Evolutionary conservation across 2,888 invertebrate genomes (phyloP), one percentile per base, ranked within the genome.

Genomic region (Crepidodera aurea): DNA sequence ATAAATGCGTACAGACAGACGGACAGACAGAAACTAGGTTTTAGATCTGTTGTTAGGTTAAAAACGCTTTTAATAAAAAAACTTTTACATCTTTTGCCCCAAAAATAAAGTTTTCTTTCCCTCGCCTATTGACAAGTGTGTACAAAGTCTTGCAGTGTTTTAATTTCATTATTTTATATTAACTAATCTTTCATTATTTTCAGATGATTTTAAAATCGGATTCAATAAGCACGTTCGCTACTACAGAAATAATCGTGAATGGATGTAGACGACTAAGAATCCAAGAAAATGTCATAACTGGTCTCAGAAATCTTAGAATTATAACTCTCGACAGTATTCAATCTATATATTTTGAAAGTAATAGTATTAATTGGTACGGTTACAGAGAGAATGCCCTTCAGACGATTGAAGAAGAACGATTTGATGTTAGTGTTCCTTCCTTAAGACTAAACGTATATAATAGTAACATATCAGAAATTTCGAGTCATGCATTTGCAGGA

Each of bases 221-320:
- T 39, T 73, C 78, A 1, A 77, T 81, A n/a, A 74, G 74, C 37
- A 62, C 75, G 2, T 76, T 68, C 61, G 74, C 74, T 61, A 73
- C 77, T 2, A 54, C 68, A 27, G 60, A 67, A 48, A 87, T 93
- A 69, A 83, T 85, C 67, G 84, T 93, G 62, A 83, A 84, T 64
- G 87, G 88, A 75, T 93, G 93, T 77, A 83, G 83, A 53, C 81
- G 83, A 25, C 85, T 90, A 2, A 82, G 80, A 50, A 85, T 91
- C 68, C 81, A 84, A 40, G 73, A 83, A 0, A 83, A 87, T 72
- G 83, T 90, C 5, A 82, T 91, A 48, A 80, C 83, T 22, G 81
- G 84, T 64, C 87, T 90, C 69, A 79, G 83, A 48, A 87, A 86
- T 56, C 81, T 93, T 60, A 85, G 88, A 22, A 83, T 82, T 54